These are phyloP conservation scores for Pseudococcus viburni DNA, from an alignment of 2,888 invertebrate genomes.

Conservation along the genomic window DNA sequence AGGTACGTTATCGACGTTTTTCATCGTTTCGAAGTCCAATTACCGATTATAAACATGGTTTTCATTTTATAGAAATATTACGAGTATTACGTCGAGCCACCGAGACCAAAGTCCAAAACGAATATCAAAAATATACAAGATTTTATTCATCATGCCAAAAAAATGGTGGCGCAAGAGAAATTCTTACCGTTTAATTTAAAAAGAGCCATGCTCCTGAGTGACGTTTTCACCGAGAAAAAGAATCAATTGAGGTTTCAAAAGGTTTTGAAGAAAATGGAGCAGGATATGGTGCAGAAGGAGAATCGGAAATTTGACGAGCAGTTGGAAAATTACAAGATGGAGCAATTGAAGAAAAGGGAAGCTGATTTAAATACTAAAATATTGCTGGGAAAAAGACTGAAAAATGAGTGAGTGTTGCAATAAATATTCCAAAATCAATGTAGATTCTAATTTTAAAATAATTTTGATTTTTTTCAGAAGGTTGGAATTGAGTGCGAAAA, in stretches of 20 bases:
- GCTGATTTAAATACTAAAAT: neutral
- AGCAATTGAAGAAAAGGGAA: neutral
- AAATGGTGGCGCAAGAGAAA: conserved; percentile 5
- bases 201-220: neutral
- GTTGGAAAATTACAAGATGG: neutral
- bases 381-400: neutral
- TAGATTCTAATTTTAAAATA: neutral
- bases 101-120: neutral
- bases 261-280: neutral
- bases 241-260: conserved; percentile 1
- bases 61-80: neutral
- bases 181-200: conserved; percentile 19
- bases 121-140: conserved; percentile 24
- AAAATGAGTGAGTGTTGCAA: neutral
- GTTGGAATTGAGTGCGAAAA: conserved; percentile 5
- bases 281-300: neutral
- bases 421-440: neutral
- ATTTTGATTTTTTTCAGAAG: conserved; percentile 8
- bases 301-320: neutral
- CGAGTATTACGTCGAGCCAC: neutral
- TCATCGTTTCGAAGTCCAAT: neutral
- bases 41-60: too few species aligned
- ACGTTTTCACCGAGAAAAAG: conserved; percentile 41
- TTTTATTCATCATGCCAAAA: conserved; percentile 40
- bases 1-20: neutral